Evolutionary conservation across 2,113 vertebrate species (phyloP).

Genomic region (Hyaena hyaena): DNA sequence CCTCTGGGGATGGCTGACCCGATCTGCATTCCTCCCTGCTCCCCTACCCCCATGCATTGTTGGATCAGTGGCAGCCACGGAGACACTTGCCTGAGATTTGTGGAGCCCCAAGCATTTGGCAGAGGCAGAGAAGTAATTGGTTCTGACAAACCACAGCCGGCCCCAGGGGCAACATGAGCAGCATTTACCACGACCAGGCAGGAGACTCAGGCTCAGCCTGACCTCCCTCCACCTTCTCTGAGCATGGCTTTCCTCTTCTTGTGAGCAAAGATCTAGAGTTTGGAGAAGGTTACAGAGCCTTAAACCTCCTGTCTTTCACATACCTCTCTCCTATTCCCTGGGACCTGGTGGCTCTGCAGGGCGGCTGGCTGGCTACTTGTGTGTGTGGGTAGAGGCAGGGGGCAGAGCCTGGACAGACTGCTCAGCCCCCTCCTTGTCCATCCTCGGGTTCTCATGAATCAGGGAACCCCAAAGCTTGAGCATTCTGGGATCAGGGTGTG

Average conservation of each 20-base stretch:
- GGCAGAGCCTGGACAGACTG: not conserved
- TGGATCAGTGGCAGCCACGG: constrained; percentile 36
- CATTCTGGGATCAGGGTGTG: not conserved
- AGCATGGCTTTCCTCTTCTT: not conserved
- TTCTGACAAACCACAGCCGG: constrained; percentile 87
- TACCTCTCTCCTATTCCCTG: constrained; percentile 51
- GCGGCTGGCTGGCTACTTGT: not conserved
- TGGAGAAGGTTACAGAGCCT: constrained; percentile 19
- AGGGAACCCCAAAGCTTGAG: not conserved
- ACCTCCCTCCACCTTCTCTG: constrained; percentile 70
- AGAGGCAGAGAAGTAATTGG: constrained; percentile 87
- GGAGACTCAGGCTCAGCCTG: constrained; percentile 68
- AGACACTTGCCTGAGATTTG: constrained; percentile 65
- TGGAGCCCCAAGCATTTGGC: constrained; percentile 83
- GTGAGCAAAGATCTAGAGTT: not conserved
- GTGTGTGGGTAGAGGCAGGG: not conserved
- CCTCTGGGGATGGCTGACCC: constrained; percentile 36
- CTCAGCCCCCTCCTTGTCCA: not conserved
- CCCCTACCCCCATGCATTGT: not conserved
- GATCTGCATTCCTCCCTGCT: not conserved
- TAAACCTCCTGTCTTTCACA: constrained; percentile 37
- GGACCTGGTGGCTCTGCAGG: not conserved
- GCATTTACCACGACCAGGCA: constrained; percentile 80
- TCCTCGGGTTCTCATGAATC: not conserved
- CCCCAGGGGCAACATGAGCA: constrained; percentile 81